Evolutionary conservation across 2,113 vertebrate genomes (phyloP).

Genomic region (Zapus hudsonius): DNA sequence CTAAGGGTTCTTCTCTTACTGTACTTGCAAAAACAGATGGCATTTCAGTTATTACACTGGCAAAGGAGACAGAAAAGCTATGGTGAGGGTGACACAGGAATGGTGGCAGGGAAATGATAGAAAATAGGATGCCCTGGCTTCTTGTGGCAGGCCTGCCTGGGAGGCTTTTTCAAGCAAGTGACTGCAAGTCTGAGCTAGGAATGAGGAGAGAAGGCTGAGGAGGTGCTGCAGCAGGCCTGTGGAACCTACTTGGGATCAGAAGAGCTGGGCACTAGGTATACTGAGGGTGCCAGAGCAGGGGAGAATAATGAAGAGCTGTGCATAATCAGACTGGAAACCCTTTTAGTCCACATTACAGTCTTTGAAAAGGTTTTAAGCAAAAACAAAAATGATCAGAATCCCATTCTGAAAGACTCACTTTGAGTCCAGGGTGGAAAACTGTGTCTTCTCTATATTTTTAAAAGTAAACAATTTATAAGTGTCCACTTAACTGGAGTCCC

Average conservation of each 20-base stretch:
- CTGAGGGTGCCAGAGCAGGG: background rate
- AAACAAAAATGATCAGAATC: conserved; percentile 5
- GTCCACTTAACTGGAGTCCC: conserved; percentile 35
- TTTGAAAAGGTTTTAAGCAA: background rate
- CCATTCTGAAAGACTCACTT: conserved; percentile 35
- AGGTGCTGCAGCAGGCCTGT: background rate
- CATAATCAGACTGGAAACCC: background rate
- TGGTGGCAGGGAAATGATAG: background rate
- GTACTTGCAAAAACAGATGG: background rate
- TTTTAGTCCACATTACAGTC: background rate
- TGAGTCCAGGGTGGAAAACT: background rate
- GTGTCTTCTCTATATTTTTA: conserved; percentile 45
- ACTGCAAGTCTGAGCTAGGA: background rate
- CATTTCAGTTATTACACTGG: background rate
- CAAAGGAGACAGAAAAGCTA: background rate
- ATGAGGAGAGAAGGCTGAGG: background rate
- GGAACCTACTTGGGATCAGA: too few relatives aligned
- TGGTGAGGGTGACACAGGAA: background rate
- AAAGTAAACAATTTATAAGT: conserved; percentile 43
- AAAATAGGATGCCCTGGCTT: background rate
- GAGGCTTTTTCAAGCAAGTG: background rate
- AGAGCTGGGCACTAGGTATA: fast-evolving
- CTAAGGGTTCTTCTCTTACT: background rate
- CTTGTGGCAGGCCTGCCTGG: background rate
- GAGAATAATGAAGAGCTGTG: background rate